A percentile compares a stretch with the other conserved stretches of the same genome.
Conservation (phyloP, 2,888 invertebrate species). For the Drosophila colorata region DNA sequence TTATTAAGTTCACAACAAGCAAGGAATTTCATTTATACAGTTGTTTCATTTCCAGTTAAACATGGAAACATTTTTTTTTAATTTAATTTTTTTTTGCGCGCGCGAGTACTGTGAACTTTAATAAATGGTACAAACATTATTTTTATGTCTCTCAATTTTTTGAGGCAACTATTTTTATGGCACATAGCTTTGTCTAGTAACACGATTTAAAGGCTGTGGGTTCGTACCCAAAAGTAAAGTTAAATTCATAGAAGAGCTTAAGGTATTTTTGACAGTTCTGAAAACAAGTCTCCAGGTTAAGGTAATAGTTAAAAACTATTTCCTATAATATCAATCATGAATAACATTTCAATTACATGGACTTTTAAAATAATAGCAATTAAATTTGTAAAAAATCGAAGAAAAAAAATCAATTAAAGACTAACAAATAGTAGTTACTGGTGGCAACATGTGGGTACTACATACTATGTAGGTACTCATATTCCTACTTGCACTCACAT, state of each 20-base stretch:
- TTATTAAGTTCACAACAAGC: slow-evolving; percentile 46
- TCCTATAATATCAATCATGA: too few relatives aligned
- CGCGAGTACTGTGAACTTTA: slow-evolving; percentile 8
- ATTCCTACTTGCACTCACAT: slow-evolving; percentile 4
- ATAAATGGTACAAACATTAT: slow-evolving; percentile 12
- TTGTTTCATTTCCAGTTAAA: slow-evolving; percentile 41
- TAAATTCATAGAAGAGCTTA: too few relatives aligned
- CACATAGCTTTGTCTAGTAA: slow-evolving; percentile 14
- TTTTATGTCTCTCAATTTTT: slow-evolving; percentile 2
- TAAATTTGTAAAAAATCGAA: too few relatives aligned
- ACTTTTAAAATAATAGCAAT: too few relatives aligned
- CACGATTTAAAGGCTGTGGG: slow-evolving; percentile 11
- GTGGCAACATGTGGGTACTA: not conserved
- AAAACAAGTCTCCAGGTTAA: too few relatives aligned
- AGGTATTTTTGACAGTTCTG: too few relatives aligned
- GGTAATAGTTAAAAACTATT: too few relatives aligned
- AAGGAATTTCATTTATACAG: slow-evolving; percentile 67
- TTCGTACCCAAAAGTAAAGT: too few relatives aligned
- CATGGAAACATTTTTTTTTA: slow-evolving; percentile 20
- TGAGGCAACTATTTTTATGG: slow-evolving; percentile 7
- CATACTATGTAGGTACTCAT: slow-evolving; percentile 5
- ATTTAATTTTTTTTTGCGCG: slow-evolving; percentile 11
- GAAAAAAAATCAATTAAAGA: too few relatives aligned
- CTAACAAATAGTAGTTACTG: not conserved
- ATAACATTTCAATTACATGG: not conserved